Percentiles rank a stretch among this genome's conserved stretches.
Conservation (phyloP, 2,113 vertebrate genomes). For the Procapra przewalskii region DNA sequence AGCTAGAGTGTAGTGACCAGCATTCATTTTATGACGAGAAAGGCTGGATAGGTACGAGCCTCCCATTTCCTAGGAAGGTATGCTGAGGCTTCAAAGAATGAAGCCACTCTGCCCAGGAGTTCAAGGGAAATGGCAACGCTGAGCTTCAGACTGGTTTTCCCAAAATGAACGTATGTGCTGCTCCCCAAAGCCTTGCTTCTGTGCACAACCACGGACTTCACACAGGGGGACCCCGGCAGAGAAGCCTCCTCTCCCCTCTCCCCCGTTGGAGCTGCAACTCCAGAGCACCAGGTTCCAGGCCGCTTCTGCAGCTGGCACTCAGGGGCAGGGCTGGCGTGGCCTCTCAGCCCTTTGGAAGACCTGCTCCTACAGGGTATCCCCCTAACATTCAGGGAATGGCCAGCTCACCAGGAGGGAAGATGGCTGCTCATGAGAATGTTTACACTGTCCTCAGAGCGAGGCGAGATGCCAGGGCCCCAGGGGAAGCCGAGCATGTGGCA, state of each 20-base stretch:
- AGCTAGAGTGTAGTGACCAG: background rate
- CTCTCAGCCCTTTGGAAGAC: background rate
- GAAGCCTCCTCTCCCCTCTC: background rate
- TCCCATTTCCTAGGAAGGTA: background rate
- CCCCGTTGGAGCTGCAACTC: background rate
- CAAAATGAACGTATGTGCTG: background rate
- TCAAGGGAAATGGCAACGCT: background rate
- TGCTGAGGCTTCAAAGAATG: background rate
- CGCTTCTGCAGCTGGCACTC: background rate
- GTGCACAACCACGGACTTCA: background rate
- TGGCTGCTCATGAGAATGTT: background rate
- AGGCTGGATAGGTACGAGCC: background rate
- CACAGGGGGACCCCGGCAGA: background rate
- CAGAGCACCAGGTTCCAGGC: background rate
- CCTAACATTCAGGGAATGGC: background rate
- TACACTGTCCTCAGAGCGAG: background rate
- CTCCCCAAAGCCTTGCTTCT: background rate
- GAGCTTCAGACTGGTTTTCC: background rate
- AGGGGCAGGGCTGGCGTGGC: background rate
- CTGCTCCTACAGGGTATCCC: background rate
- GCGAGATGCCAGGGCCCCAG: background rate
- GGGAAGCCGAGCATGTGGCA: rapidly evolving
- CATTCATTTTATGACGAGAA: background rate
- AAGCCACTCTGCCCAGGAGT: background rate
- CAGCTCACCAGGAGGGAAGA: background rate